Evolutionary conservation across 1,140 invertebrate species (phyloP).

Genomic region (Drosophila setifemur): DNA sequence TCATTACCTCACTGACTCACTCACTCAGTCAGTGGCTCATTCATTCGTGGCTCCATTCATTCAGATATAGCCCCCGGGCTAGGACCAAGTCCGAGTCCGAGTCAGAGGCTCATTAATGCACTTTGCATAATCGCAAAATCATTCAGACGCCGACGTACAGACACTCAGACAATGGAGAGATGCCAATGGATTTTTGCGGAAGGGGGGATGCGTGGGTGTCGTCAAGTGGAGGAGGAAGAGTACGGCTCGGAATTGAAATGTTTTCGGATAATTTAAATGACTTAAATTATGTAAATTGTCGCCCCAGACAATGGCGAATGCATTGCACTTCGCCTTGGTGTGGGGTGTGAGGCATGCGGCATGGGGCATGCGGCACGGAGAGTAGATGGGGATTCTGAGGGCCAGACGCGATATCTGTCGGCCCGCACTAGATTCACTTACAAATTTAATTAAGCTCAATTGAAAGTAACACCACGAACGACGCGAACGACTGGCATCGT

Average conservation of each 20-base stretch:
- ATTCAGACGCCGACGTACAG: slow-evolving; percentile 58
- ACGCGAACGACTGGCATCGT: too few species aligned
- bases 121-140: slow-evolving; percentile 78
- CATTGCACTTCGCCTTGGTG: slow-evolving; percentile 9
- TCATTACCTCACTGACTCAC: slow-evolving; percentile 9
- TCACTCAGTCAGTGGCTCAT: slow-evolving; percentile 27
- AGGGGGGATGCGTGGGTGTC: slow-evolving; percentile 23
- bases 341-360: neutral
- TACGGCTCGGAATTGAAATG: slow-evolving; percentile 67
- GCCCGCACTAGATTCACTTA: slow-evolving; percentile 82
- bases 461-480: slow-evolving; percentile 79
- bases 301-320: slow-evolving; percentile 64
- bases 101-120: slow-evolving; percentile 76
- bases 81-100: neutral
- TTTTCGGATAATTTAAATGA: slow-evolving; percentile 81
- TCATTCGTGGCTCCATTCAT: slow-evolving; percentile 34
- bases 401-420: slow-evolving; percentile 24
- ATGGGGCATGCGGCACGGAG: neutral
- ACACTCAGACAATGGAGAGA: slow-evolving; percentile 34
- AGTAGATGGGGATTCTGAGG: neutral
- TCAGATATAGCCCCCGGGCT: slow-evolving; percentile 29
- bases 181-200: slow-evolving; percentile 4
- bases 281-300: slow-evolving; percentile 82
- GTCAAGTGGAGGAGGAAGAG: slow-evolving; percentile 30
- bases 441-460: slow-evolving; percentile 82